Percentiles rank a stretch among this genome's conserved stretches.
Conservation (phyloP, 2,888 invertebrate species). For the Euproctis similis region DNA sequence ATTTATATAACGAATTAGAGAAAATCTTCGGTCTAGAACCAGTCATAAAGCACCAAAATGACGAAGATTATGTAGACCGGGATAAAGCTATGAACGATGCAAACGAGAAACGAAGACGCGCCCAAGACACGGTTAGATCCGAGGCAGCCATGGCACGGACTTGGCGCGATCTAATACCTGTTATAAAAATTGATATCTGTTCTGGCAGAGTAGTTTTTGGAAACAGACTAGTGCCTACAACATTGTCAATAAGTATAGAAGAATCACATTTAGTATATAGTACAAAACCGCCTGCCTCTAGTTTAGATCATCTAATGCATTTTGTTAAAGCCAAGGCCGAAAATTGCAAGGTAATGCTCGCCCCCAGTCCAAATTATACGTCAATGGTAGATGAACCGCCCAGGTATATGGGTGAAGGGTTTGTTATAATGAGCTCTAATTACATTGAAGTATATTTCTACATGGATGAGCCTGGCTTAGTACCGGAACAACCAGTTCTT, state of each 20-base stretch:
- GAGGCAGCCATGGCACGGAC: slow-evolving; percentile 91
- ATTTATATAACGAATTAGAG: slow-evolving; percentile 90
- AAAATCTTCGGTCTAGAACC: slow-evolving; percentile 90
- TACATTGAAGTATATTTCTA: slow-evolving; percentile 96
- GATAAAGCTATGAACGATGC: slow-evolving; percentile 79
- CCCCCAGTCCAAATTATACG: slow-evolving; percentile 96
- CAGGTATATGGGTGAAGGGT: slow-evolving; percentile 97
- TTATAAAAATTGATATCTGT: slow-evolving; percentile 95
- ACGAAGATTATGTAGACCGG: slow-evolving; percentile 69
- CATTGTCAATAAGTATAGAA: slow-evolving; percentile 92
- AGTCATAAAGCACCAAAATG: slow-evolving; percentile 81
- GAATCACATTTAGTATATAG: slow-evolving; percentile 96
- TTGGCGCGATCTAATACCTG: slow-evolving; percentile 97
- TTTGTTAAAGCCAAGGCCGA: slow-evolving; percentile 95
- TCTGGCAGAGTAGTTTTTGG: slow-evolving; percentile 96
- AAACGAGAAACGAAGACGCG: slow-evolving; percentile 73
- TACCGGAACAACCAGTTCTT: slow-evolving; percentile 93
- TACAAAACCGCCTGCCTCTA: slow-evolving; percentile 95
- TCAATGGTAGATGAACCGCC: slow-evolving; percentile 96
- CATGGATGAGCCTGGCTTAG: slow-evolving; percentile 96
- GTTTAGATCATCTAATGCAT: slow-evolving; percentile 96
- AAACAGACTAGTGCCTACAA: slow-evolving; percentile 94
- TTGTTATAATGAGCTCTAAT: slow-evolving; percentile 96
- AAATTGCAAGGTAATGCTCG: slow-evolving; percentile 95
- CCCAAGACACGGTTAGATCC: slow-evolving; percentile 75